These are phyloP conservation scores for Ephydatia muelleri DNA, from an alignment of 37 sponge, comb jelly and placozoan species.

Conservation along the genomic window DNA sequence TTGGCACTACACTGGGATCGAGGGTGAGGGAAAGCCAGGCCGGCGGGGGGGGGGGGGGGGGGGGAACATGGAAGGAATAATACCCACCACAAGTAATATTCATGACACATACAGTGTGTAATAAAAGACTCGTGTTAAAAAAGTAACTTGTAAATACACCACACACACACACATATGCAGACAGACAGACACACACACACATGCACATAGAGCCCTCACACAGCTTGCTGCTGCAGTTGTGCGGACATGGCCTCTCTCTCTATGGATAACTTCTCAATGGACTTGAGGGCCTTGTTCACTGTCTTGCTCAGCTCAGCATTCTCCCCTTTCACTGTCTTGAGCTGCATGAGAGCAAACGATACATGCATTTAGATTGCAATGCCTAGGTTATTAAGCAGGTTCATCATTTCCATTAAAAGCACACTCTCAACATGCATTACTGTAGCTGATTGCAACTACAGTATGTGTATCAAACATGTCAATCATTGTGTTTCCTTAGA, in stretches of 20 bases:
- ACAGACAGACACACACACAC: neutral
- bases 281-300: conserved; percentile 25
- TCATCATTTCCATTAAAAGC: too few relatives aligned
- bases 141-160: neutral
- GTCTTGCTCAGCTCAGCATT: conserved; percentile 27
- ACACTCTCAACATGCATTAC: too few relatives aligned
- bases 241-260: conserved; percentile 46
- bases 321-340: conserved; percentile 48
- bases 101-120: neutral
- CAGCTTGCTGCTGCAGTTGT: conserved; percentile 62
- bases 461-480: too few relatives aligned
- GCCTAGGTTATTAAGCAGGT: too few relatives aligned
- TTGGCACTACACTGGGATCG: too few relatives aligned
- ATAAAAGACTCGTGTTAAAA: neutral
- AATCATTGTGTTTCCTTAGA: too few relatives aligned
- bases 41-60: neutral
- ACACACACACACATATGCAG: neutral
- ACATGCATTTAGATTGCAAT: too few relatives aligned
- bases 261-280: conserved; percentile 31
- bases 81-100: neutral
- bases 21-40: too few relatives aligned
- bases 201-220: conserved; percentile 21
- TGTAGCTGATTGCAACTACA: too few relatives aligned
- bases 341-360: conserved; percentile 13
- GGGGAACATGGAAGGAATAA: neutral